Evolutionary conservation across 1,140 invertebrate species (phyloP), one percentile per base, ranked within the genome.

Genomic region (Maniola jurtina): DNA sequence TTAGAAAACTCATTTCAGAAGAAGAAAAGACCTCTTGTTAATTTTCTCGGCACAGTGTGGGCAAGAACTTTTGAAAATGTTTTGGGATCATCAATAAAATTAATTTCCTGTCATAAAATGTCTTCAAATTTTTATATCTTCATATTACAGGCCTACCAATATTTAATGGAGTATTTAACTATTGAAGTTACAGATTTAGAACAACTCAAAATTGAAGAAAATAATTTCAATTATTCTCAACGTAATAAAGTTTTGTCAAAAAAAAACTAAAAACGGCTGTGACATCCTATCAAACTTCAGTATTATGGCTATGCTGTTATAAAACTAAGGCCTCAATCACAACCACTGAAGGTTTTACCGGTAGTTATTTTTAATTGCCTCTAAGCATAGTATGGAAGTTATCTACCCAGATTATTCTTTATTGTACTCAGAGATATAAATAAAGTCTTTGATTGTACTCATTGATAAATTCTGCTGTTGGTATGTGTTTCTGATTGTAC

Each of bases 81-180:
- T 16, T 63, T 87, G 15, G 81, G 79, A 42, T 61, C 73, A 14
- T 72, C 74, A 3, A 64, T 82, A 25, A 73, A 70, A 57, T 54
- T 81, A 8, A 70, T 81, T 33, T 71, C 48, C 38, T 76, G 75
- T 36, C 79, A 80, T 56, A 79, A 74, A 48, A 72, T 78, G 68
- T 81, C 79, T 33, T 68, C 78, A 7, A 84, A 81, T 68, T 47
- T 81, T 6, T 84, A 84, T 52, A 64, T 84, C 38, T 77, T 84
- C 52, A 61, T 60, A 56, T 63, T 81, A 54, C 77, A 84, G 68
- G 66, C 70, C n/a, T 76, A 68, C 55, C 58, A 58, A 11, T 64
- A 76, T 56, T 56, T 80, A 45, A 71, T 72, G 7, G 38, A 74
- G 47, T 79, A 71, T 70, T 48, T 66, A 40, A 57, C 11, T 57